These are phyloP conservation scores for Magallana angulata DNA, from an alignment of 1,140 invertebrate species.

Conservation along the genomic window DNA sequence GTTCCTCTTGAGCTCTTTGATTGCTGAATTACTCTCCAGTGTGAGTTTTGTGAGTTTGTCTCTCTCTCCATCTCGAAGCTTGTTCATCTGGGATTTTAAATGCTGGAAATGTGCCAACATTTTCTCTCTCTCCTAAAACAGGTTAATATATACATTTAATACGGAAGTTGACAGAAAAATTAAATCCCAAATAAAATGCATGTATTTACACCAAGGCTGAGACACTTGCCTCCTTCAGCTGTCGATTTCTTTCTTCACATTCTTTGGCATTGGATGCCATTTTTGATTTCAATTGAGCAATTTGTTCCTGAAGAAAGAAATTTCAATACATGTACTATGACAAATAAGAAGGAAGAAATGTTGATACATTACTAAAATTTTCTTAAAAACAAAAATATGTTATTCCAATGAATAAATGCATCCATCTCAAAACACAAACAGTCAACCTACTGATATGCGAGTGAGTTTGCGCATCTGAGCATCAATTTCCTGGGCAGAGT, in stretches of 20 bases:
- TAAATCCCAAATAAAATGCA: neutral
- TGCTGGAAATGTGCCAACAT: slow-evolving; percentile 78
- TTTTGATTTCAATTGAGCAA: slow-evolving; percentile 74
- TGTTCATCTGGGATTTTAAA: slow-evolving; percentile 79
- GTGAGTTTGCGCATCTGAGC: slow-evolving; percentile 79
- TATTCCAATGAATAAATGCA: too few species aligned
- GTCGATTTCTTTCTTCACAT: slow-evolving; percentile 77
- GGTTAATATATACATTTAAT: neutral
- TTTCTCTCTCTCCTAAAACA: slow-evolving; percentile 75
- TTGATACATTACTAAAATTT: too few species aligned
- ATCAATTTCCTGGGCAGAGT: slow-evolving; percentile 79
- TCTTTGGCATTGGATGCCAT: slow-evolving; percentile 77
- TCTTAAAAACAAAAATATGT: too few species aligned
- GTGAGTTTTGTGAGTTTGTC: slow-evolving; percentile 78
- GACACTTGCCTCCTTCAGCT: slow-evolving; percentile 73
- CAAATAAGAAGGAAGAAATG: too few species aligned
- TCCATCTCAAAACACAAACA: neutral
- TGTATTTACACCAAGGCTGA: neutral
- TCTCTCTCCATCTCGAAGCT: slow-evolving; percentile 75
- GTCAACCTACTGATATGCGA: slow-evolving; percentile 74
- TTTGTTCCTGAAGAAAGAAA: slow-evolving; percentile 70
- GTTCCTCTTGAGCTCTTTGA: slow-evolving; percentile 75
- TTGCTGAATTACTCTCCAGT: slow-evolving; percentile 75
- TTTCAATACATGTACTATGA: neutral
- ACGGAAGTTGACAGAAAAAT: neutral